phyloP scores from a whole-genome alignment of 1,140 invertebrate genomes.

The Anoplophora glabripennis region DNA sequence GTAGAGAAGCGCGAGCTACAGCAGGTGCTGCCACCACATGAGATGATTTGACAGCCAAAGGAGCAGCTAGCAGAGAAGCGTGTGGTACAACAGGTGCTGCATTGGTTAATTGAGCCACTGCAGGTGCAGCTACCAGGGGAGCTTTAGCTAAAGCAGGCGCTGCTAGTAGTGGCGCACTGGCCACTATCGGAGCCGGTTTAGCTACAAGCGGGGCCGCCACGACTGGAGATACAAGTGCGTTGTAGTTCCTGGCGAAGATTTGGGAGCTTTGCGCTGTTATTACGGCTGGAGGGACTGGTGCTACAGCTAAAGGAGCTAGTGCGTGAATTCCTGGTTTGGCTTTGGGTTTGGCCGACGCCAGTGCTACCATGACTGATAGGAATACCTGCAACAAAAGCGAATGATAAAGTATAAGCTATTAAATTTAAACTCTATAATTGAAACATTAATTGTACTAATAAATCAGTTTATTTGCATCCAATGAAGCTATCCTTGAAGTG shows the following conservation, averaged over 20 bases:
- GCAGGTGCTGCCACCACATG: constrained; percentile 40
- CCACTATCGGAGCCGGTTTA: constrained; percentile 23
- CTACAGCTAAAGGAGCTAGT: constrained; percentile 12
- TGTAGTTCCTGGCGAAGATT: constrained; percentile 61
- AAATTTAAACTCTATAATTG: no score
- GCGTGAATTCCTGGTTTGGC: constrained; percentile 29
- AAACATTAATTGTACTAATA: no score
- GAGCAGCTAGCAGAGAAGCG: constrained; percentile 4
- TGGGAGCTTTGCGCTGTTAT: constrained; percentile 63
- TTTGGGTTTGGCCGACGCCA: constrained; percentile 46
- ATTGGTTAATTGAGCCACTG: no score
- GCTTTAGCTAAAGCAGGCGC: constrained; percentile 11
- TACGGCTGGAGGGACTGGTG: constrained; percentile 51
- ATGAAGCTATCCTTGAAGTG: no score
- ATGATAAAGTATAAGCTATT: no score
- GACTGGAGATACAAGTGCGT: constrained; percentile 51
- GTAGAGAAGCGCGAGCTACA: constrained; percentile 1
- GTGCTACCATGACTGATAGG: constrained; percentile 50
- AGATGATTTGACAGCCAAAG: constrained; percentile 17
- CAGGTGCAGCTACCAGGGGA: neutral
- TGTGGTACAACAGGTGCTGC: no score
- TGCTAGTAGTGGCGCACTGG: constrained; percentile 18
- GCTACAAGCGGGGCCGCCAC: constrained; percentile 39
- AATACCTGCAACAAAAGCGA: constrained; percentile 31
- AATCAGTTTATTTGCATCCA: no score